These are phyloP conservation scores for Neotoxoptera formosana DNA, from an alignment of 1,140 invertebrate species.

Conservation along the genomic window DNA sequence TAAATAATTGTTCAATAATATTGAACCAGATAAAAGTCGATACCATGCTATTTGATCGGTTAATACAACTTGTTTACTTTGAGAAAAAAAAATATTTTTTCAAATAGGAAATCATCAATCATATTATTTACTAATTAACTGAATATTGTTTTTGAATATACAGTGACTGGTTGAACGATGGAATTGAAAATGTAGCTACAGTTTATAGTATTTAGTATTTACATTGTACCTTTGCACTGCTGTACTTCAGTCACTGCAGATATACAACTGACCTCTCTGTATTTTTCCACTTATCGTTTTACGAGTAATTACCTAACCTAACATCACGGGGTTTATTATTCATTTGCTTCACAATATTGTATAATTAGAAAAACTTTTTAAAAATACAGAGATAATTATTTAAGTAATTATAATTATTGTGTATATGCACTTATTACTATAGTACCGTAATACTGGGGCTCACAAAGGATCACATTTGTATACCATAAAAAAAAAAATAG, in stretches of 20 bases:
- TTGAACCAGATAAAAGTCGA: not conserved
- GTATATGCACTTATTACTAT: not conserved
- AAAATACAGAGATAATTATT: not conserved
- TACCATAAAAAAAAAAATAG: not conserved
- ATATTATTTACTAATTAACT: not conserved
- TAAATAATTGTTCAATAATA: not conserved
- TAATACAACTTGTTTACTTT: not conserved
- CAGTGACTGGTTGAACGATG: not conserved
- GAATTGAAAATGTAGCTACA: not conserved
- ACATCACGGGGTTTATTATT: not conserved
- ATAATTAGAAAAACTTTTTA: not conserved
- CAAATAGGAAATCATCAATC: not conserved
- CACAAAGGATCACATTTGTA: not conserved
- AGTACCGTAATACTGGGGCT: not conserved
- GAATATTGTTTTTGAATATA: not conserved
- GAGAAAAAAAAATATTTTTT: not conserved
- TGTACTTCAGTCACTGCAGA: not conserved
- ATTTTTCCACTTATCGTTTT: not conserved
- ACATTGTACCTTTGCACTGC: not conserved
- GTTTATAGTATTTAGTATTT: not conserved
- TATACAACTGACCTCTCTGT: not conserved
- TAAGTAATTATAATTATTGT: constrained; percentile 14
- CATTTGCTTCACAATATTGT: not conserved
- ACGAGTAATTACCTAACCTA: not conserved
- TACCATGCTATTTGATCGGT: not conserved